A percentile compares a stretch with the other conserved stretches of the same genome.
Conservation (phyloP, 1,140 invertebrate species). For the Tetramorium parvispinum region DNA sequence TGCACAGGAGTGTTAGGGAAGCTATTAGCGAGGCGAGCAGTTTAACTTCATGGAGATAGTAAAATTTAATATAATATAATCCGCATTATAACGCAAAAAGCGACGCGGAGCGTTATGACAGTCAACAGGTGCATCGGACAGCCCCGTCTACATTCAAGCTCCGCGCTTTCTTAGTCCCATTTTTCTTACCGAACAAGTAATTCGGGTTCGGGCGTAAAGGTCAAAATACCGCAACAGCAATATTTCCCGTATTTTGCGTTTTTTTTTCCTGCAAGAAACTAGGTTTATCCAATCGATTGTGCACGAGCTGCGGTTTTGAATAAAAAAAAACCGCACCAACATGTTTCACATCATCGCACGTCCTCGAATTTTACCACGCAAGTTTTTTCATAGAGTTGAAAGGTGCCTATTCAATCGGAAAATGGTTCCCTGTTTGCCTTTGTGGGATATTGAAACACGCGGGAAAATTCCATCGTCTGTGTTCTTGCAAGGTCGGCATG, state of each 20-base stretch:
- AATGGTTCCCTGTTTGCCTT: conserved; percentile 26
- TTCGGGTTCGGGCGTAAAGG: background rate
- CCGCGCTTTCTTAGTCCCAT: background rate
- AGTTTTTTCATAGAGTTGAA: conserved; percentile 36
- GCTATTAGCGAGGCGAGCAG: background rate
- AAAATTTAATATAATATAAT: conserved; percentile 30
- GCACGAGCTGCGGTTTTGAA: conserved; percentile 32
- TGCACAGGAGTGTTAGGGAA: background rate
- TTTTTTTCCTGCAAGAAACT: background rate
- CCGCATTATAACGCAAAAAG: background rate
- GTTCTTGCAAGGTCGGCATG: background rate
- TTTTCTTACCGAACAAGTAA: background rate
- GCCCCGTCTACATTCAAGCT: background rate
- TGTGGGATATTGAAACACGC: conserved; percentile 10
- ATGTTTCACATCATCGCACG: conserved; percentile 14
- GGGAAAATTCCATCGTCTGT: conserved; percentile 33
- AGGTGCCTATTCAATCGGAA: conserved; percentile 45
- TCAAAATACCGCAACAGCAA: background rate
- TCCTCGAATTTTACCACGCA: conserved; percentile 48
- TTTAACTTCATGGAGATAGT: background rate
- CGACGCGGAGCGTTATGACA: background rate
- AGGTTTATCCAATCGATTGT: background rate
- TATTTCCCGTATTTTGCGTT: background rate
- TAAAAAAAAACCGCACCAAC: conserved; percentile 18
- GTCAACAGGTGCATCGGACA: conserved; percentile 40